Evolutionary conservation across 2,888 invertebrate species (phyloP).

Genomic region (Syritta pipiens): DNA sequence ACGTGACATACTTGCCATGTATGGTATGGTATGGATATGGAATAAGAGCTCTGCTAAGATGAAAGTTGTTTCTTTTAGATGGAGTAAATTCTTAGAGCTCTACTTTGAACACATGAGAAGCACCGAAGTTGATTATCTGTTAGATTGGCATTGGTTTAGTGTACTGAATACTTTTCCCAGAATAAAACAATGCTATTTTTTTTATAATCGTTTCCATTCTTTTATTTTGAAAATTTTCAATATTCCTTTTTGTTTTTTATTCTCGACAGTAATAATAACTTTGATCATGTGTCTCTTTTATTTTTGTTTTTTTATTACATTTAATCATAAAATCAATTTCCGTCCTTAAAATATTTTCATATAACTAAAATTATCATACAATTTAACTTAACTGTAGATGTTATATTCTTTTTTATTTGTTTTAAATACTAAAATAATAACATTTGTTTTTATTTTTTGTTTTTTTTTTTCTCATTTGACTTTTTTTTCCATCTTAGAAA

Average conservation of each 20-base stretch:
- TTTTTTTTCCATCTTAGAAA: constrained; percentile 41
- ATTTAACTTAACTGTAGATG: constrained; percentile 54
- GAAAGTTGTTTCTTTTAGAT: too few relatives aligned
- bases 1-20: too few relatives aligned
- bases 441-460: constrained; percentile 53
- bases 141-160: too few relatives aligned
- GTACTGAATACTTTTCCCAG: constrained; percentile 44
- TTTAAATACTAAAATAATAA: constrained; percentile 69
- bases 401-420: too few relatives aligned
- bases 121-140: too few relatives aligned
- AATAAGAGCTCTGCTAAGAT: too few relatives aligned
- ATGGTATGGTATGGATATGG: too few relatives aligned
- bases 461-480: constrained; percentile 30
- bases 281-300: constrained; percentile 31
- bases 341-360: constrained; percentile 59
- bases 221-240: constrained; percentile 26
- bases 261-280: constrained; percentile 49
- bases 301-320: constrained; percentile 43
- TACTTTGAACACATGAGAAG: too few relatives aligned
- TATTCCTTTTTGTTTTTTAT: constrained; percentile 48
- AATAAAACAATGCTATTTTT: constrained; percentile 30
- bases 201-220: constrained; percentile 32
- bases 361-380: constrained; percentile 65
- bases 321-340: constrained; percentile 70
- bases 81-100: too few relatives aligned